Evolutionary conservation across 2,888 invertebrate genomes (phyloP), one percentile per base, ranked within the genome.

Genomic region (Auanema freiburgensis): DNA sequence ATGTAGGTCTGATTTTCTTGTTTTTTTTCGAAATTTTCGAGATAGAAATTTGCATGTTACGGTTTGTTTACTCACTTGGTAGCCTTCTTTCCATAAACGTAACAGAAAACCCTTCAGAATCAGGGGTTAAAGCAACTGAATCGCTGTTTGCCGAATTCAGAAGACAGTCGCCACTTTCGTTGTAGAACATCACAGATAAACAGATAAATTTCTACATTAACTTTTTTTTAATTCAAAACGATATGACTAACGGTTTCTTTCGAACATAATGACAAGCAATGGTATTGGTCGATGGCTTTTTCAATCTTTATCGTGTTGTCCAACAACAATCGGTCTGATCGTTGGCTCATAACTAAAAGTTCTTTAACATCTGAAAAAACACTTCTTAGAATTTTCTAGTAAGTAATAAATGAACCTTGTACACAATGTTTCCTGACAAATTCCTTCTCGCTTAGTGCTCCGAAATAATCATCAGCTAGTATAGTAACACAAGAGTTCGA

Each of bases 161-260:
- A 12, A 73, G 63, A 57, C 73, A 73, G 21, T 73, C 69, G 2
- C 65, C 63, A 16, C 62, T 65, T 12, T 67, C 64, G 1, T 42
- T 50, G 40, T 73, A 73, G 57, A 52, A 73, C 71, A 73, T 73
- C 3, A 65, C 56, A 4, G 71, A 71, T 0, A 66, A 57, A 44
- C 73, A 73, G 0, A 60, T 53, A 43, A 71, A 73, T 10, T 49
- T 58, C 63, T 67, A 25, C 24, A 61, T 43, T 43, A 43, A 43
- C 11, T 43, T 43, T 44, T 11, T 2, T 25, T 11, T 42, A 23
- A 10, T 23, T 40, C 16, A 46, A 46, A 50, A n/a, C n/a, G n/a
- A n/a, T n/a, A n/a, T n/a, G 1, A 16, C 12, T 3, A 43, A 66
- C 67, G 44, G 65, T 66, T 21, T 61, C 46, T 33, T 63, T 55